Evolutionary conservation across 2,797 vertebrate species (phyloP), one percentile per base, ranked within the genome.

Genomic region (Diglossa cyanea): DNA sequence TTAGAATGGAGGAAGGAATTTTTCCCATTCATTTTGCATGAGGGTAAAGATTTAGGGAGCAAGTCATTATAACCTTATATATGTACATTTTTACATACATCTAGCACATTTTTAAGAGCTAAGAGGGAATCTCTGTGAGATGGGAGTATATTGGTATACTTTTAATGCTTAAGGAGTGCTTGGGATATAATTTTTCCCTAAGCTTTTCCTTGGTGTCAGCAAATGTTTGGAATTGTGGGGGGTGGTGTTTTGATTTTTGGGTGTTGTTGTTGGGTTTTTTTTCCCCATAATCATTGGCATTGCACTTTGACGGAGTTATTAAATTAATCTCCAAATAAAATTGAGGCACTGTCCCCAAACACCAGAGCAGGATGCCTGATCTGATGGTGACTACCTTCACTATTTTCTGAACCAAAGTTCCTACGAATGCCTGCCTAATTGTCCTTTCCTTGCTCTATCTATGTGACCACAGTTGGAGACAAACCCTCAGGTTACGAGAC

Each of bases 201-300:
- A 62, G 28, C 6, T 89, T 84, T 82, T 44, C 11, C 60, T 85
- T 57, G 31, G 6, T 28, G 18, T 8, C 42, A 17, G 21, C 28
- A 76, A 82, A 60, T 10, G 3, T 15, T 40, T 65, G 11, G 6
- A 4, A 1, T 3, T 7, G 19, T 14, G 20, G 2, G 2, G 33
- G 6, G 3, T 17, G 3, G 4, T n/a, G 14, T 40, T 60, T 40
- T 47, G 17, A 2, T 3, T 57, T 78, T 45, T 44, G 23, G 14
- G 26, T 70, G 7, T 1, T 24, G 19, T 23, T 78, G 7, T 16
- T n/a, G 4, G 1, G 0, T 0, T 39, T 31, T 78, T 78, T 65
- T 10, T 5, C 47, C 58, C 19, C 26, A 18, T 35, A 25, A 57
- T 68, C 54, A 47, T 2, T 77, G 39, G 5, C 26, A 51, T 13